Evolutionary conservation across 1,140 invertebrate genomes (phyloP).

Genomic region (Orius insidiosus): DNA sequence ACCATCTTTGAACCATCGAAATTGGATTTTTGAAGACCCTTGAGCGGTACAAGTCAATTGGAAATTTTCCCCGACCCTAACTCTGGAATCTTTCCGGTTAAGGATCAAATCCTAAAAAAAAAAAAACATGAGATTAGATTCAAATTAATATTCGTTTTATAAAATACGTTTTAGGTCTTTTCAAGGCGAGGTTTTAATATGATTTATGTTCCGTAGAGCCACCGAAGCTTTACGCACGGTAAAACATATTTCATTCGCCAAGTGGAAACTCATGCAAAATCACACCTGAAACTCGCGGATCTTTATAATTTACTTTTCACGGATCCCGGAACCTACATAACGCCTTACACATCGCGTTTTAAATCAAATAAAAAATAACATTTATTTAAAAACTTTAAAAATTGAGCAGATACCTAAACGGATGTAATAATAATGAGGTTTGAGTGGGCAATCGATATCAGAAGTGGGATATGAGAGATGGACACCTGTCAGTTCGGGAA

Average conservation of each 20-base stretch:
- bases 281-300: neutral
- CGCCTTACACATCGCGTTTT: no score
- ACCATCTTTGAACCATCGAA: constrained; percentile 66
- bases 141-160: no score
- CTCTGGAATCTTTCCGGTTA: constrained; percentile 23
- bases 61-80: constrained; percentile 55
- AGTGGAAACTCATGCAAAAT: neutral
- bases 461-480: no score
- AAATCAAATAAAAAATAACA: no score
- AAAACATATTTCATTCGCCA: neutral
- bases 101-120: constrained; percentile 28
- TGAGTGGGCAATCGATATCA: no score
- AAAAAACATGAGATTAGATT: no score
- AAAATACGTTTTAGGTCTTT: no score
- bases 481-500: no score
- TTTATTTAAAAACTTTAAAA: no score
- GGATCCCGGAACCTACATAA: no score
- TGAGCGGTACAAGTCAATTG: constrained; percentile 56
- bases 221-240: neutral
- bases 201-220: neutral
- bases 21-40: constrained; percentile 50
- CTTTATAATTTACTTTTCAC: neutral
- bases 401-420: no score
- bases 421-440: no score
- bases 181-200: neutral